These are phyloP conservation scores for Acanthopagrus latus DNA, from an alignment of 2,797 vertebrate genomes.

Conservation along the genomic window DNA sequence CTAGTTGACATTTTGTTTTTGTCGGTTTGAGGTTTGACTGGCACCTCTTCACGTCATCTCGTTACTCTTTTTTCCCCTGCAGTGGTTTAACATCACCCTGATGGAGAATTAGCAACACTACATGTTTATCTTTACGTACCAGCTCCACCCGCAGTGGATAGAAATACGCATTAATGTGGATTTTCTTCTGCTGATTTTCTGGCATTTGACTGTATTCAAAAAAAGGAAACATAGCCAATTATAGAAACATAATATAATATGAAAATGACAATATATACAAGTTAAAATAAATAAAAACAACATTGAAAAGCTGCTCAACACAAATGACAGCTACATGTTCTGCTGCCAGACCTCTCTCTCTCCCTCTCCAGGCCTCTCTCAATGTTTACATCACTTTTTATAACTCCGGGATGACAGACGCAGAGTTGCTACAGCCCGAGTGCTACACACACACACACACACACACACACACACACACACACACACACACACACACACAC, in stretches of 20 bases:
- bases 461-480: conserved; percentile 52
- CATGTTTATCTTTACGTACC: neutral
- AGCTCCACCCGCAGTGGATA: neutral
- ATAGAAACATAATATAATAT: neutral
- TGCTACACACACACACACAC: conserved; percentile 27
- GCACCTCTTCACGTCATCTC: neutral
- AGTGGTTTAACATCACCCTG: neutral
- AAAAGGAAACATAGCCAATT: no score
- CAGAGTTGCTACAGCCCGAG: conserved; percentile 52
- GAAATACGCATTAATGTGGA: neutral
- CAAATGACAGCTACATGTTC: conserved; percentile 10
- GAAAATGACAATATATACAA: neutral
- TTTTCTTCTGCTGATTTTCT: neutral
- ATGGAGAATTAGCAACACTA: neutral
- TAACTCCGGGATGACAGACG: conserved; percentile 76
- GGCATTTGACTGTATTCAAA: neutral
- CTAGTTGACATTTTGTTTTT: neutral
- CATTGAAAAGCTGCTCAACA: neutral
- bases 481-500: conserved; percentile 1
- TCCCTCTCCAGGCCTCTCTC: conserved; percentile 59
- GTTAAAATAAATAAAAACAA: neutral
- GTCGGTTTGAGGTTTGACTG: neutral
- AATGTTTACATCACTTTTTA: conserved; percentile 84
- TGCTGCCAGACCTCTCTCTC: conserved; percentile 15
- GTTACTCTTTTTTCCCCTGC: neutral